Evolutionary conservation across 2,113 vertebrate genomes (phyloP), one percentile per base, ranked within the genome.

Genomic region (Heptranchias perlo): DNA sequence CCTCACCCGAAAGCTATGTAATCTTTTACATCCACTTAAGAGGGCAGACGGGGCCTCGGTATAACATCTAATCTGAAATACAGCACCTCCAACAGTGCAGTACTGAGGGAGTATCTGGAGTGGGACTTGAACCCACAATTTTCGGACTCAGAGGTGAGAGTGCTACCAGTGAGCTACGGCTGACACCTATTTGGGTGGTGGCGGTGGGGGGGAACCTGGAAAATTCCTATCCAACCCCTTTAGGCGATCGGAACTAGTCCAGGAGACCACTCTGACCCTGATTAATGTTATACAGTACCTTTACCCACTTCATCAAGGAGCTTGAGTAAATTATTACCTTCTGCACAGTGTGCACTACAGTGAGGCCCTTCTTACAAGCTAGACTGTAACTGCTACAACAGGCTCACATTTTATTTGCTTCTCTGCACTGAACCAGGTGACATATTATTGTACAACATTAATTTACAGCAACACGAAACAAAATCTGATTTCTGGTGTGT

Each of bases 401-500:
- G 28, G 84, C 52, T 87, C 31, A 62, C 89, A 92, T 92, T 92
- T 61, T 62, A 21, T 61, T 62, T 61, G 54, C 54, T n/a, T 92
- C 76, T 92, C 89, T 62, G 58, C 58, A 92, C 54, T 62, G 35
- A 35, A 61, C n/a, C 54, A 92, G 89, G n/a, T 92, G 54, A n/a
- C 89, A n/a, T 61, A n/a, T 14, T 61, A 62, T 39, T 62, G 16
- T 61, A 61, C 14, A n/a, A 21, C 31, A 92, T 92, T 92, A 61
- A 92, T 62, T 62, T 92, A 39, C 35, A 62, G 14, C 89, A 92
- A 61, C 31, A 61, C 58, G n/a, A 92, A 92, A n/a, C 31, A 92
- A 92, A 92, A 92, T 39, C 16, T 92, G 54, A 92, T 92, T 62
- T 61, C 54, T 92, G 89, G 16, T 92, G 35, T 92, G 89, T 92